Conservation (phyloP, 37 sponge, comb jelly and placozoan species). For the Geodia barretti region DNA sequence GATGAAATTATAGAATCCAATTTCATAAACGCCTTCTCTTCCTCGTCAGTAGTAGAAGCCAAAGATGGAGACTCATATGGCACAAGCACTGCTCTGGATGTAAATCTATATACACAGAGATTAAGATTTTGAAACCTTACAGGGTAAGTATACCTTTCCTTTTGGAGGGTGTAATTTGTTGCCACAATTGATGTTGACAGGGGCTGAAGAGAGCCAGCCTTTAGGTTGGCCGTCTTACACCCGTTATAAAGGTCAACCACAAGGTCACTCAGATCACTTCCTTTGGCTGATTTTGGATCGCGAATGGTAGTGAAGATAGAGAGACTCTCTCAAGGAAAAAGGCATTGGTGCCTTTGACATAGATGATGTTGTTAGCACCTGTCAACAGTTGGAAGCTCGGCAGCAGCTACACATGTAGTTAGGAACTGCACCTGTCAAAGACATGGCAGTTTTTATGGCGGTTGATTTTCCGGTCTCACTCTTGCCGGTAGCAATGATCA, state of each 20-base stretch:
- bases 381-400: background rate
- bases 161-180: slow-evolving; percentile 4
- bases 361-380: background rate
- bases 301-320: slow-evolving; percentile 9
- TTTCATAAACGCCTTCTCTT: background rate
- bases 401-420: background rate
- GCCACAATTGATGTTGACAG: slow-evolving; percentile 2
- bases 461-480: slow-evolving; percentile 37
- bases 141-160: background rate
- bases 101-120: background rate
- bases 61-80: slow-evolving; percentile 4
- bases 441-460: background rate
- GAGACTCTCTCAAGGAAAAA: slow-evolving; percentile 9
- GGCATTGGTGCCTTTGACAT: slow-evolving; percentile 2
- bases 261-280: slow-evolving; percentile 19
- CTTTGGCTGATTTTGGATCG: background rate
- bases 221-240: background rate
- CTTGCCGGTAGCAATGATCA: slow-evolving; percentile 1
- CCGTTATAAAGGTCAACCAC: slow-evolving; percentile 19
- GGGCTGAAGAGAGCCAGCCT: background rate
- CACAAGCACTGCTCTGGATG: background rate
- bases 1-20: background rate
- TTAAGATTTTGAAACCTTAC: background rate
- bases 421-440: slow-evolving; percentile 11
- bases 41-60: slow-evolving; percentile 2